phyloP scores from a whole-genome alignment of 2,888 invertebrate genomes.

The Erannis defoliaria region DNA sequence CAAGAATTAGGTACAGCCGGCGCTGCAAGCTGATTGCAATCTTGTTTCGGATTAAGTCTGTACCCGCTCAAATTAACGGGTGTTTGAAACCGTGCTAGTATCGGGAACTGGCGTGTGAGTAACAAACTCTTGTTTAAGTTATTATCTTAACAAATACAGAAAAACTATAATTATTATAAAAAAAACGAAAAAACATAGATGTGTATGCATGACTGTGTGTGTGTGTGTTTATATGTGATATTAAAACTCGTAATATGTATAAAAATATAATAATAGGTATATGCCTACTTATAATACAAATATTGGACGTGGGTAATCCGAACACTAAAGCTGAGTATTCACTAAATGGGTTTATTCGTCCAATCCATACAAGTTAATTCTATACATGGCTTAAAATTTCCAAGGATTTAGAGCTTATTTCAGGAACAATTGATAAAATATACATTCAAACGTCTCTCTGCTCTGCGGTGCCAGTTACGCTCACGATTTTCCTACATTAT shows the following conservation, averaged over 20 bases:
- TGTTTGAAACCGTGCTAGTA: background rate
- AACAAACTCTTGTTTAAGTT: no score
- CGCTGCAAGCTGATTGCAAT: slow-evolving; percentile 49
- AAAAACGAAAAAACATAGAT: no score
- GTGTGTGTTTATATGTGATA: no score
- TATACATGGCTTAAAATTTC: background rate
- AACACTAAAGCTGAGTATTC: background rate
- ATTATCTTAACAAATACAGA: no score
- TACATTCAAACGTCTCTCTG: background rate
- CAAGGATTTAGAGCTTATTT: background rate
- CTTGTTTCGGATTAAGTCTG: slow-evolving; percentile 39
- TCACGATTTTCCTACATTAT: background rate
- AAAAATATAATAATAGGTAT: no score
- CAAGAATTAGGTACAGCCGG: slow-evolving; percentile 36
- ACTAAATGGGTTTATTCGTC: background rate
- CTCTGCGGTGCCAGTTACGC: background rate
- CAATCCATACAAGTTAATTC: background rate
- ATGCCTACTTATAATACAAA: background rate
- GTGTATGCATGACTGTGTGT: no score
- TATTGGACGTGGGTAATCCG: background rate
- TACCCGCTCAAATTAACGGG: slow-evolving; percentile 6
- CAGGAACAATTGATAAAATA: background rate
- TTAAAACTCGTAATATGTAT: no score
- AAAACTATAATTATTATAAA: no score
- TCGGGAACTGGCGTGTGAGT: no score